Evolutionary conservation across 2,797 vertebrate species (phyloP).

Genomic region (Phoxinus dragarum): DNA sequence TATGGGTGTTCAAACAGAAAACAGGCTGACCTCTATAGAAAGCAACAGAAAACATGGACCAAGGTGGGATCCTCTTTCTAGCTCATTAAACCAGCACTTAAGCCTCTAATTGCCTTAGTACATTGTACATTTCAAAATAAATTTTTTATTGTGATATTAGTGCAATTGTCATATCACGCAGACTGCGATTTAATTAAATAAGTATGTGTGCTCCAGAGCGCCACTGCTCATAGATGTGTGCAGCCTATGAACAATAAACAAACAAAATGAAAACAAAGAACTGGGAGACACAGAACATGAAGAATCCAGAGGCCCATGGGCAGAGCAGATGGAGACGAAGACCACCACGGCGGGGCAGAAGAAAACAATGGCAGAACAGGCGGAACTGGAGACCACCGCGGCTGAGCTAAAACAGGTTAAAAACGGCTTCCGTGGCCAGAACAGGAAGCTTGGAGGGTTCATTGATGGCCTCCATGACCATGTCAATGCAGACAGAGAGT

Average conservation of each 20-base stretch:
- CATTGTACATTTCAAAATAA: neutral
- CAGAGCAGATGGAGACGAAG: no score
- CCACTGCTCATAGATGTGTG: neutral
- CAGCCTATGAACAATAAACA: neutral
- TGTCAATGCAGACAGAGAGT: no score
- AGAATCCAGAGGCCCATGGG: neutral
- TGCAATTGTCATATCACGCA: neutral
- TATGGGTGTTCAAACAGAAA: conserved; percentile 32
- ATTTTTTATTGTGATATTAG: neutral
- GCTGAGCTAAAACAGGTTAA: no score
- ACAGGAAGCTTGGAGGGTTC: no score
- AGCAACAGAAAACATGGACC: neutral
- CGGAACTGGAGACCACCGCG: no score
- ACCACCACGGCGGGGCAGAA: no score
- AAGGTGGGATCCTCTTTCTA: neutral
- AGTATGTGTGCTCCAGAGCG: neutral
- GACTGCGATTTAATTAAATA: neutral
- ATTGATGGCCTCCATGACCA: no score
- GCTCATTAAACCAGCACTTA: neutral
- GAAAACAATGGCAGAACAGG: no score
- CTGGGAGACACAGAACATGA: no score
- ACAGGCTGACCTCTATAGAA: neutral
- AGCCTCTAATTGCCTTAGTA: neutral
- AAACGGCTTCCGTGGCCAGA: no score
- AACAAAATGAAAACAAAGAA: no score